Evolutionary conservation across 2,113 vertebrate species (phyloP), one percentile per base, ranked within the genome.

Genomic region (Pseudorasbora parva): DNA sequence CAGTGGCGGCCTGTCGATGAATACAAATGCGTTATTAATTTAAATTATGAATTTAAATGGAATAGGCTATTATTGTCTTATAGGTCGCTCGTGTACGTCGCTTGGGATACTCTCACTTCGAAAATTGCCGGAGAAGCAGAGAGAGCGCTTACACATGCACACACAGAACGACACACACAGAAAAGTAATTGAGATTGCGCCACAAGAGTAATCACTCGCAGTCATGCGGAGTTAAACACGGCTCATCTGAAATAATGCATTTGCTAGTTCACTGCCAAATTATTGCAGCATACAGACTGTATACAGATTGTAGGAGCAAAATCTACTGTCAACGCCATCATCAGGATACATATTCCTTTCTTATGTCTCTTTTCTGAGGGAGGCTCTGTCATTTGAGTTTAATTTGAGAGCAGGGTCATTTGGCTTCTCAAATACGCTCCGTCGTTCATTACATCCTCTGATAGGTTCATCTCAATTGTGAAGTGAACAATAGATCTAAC

Each of bases 41-140:
- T 87, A 84, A 87, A 86, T 85, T 81, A 82, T 87, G 76, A 83
- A 85, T 82, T 86, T 78, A 86, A 87, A 88, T 86, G 85, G 72
- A 88, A 87, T 88, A 84, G 84, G 82, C 87, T 88, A 88, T 86
- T 88, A 88, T 86, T 86, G 85, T 86, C 76, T 89, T 87, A 84
- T 84, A 79, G 84, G 84, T 87, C 66, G 86, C 69, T 54, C 41
- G 78, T 75, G 82, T 87, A 78, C 80, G 45, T 81, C 86, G 78
- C 84, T 82, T 59, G 86, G 86, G 81, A 88, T 84, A 78, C 82
- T 81, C 81, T 87, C 84, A 62, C 80, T 71, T 83, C 45, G 62
- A 75, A 86, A 86, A 86, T 72, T 74, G 80, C 79, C 60, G 47
- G 85, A 77, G 82, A 77, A 72, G 57, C 59, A 68, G 83, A 80